These are phyloP conservation scores for Falco naumanni DNA, from an alignment of 2,797 vertebrate species.

Conservation along the genomic window DNA sequence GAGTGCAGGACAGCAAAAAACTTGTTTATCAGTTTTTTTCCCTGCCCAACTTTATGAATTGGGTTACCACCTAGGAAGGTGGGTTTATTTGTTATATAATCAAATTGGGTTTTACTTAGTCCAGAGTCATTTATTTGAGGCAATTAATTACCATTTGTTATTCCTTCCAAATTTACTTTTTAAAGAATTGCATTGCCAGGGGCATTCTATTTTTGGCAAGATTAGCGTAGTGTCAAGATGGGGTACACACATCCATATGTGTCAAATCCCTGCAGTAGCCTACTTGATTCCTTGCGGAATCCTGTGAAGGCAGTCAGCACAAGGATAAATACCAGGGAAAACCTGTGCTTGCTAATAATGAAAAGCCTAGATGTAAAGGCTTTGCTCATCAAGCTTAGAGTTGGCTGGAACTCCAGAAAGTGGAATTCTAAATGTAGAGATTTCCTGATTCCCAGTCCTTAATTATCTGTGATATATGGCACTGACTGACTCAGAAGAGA, in stretches of 20 bases:
- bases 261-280: background rate
- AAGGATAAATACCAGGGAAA: background rate
- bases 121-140: conserved; percentile 8
- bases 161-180: conserved; percentile 16
- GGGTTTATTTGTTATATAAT: conserved; percentile 7
- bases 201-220: conserved; percentile 8
- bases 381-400: background rate
- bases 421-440: background rate
- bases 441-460: background rate
- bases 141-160: conserved; percentile 39
- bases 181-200: background rate
- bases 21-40: background rate
- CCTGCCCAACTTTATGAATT: background rate
- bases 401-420: background rate
- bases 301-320: background rate
- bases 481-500: background rate
- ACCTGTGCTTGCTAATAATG: background rate
- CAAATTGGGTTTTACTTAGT: background rate
- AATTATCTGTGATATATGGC: background rate
- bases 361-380: background rate
- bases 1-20: background rate
- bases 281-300: background rate
- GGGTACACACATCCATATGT: background rate
- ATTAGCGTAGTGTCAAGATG: background rate
- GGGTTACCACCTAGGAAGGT: background rate